phyloP scores from a whole-genome alignment of 2,113 vertebrate genomes.

The Mola mola region DNA sequence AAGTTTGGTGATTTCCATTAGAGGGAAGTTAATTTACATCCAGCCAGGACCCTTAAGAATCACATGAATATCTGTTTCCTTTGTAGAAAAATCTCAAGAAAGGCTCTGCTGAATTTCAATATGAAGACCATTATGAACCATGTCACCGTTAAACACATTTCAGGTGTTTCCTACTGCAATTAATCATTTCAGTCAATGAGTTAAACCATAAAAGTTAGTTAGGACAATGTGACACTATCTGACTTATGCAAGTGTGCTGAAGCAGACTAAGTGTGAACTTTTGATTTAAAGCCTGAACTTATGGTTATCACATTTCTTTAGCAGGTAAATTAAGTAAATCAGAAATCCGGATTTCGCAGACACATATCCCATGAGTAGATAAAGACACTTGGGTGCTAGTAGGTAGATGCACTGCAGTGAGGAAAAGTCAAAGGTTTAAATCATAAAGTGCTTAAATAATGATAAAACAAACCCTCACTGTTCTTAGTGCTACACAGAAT shows the following conservation, averaged over 20 bases:
- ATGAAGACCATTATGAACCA: constrained; percentile 20
- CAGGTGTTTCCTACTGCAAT: no score
- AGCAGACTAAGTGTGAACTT: constrained; percentile 29
- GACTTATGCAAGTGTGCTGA: constrained; percentile 17
- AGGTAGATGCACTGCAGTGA: constrained; percentile 29
- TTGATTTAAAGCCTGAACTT: constrained; percentile 44
- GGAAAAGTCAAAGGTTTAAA: constrained; percentile 51
- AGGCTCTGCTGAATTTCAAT: no score
- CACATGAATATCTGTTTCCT: constrained; percentile 13
- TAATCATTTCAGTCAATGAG: constrained; percentile 33
- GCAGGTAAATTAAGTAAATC: constrained; percentile 17
- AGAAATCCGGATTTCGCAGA: constrained; percentile 48
- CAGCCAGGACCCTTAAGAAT: constrained; percentile 4
- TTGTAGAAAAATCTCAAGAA: no score
- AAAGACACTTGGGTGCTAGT: constrained; percentile 50
- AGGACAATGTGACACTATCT: no score
- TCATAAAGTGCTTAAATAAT: constrained; percentile 57
- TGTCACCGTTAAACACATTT: neutral
- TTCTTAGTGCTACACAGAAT: constrained; percentile 33
- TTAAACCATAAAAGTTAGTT: constrained; percentile 13
- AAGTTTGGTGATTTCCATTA: constrained; percentile 31
- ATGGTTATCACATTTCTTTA: constrained; percentile 22
- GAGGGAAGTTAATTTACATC: constrained; percentile 17
- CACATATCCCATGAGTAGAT: constrained; percentile 34
- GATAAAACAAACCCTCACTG: constrained; percentile 63